A percentile compares a stretch with the other conserved stretches of the same genome.
phyloP scores from a whole-genome alignment of 2,113 vertebrate species.

The Eleginops maclovinus region DNA sequence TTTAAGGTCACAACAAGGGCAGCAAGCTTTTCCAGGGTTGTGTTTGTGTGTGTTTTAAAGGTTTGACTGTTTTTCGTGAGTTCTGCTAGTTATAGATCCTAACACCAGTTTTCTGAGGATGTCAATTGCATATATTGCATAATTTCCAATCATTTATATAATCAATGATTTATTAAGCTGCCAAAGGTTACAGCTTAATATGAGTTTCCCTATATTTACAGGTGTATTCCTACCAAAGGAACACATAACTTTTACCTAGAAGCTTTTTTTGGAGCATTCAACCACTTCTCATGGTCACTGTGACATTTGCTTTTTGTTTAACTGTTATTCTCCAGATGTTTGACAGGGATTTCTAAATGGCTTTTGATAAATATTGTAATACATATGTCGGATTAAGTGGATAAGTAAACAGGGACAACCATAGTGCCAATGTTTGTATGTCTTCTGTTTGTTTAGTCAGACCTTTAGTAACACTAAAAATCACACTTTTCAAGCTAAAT shows the following conservation, averaged over 20 bases:
- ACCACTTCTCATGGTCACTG: background rate
- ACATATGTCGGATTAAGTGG: background rate
- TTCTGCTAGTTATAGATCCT: background rate
- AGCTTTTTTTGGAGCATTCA: background rate
- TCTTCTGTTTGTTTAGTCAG: background rate
- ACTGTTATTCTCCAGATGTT: background rate
- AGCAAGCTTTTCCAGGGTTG: background rate
- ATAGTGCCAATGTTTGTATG: background rate
- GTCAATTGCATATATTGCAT: background rate
- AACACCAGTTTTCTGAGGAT: no score
- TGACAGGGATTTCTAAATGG: background rate
- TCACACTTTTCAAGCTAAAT: no score
- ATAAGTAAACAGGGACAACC: background rate
- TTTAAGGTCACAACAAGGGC: background rate
- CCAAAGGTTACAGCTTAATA: background rate
- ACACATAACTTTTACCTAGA: background rate
- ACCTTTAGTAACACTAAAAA: background rate
- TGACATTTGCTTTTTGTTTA: background rate
- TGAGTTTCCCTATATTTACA: no score
- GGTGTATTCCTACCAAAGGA: no score
- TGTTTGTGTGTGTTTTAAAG: background rate
- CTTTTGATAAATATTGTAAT: no score
- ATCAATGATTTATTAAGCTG: no score
- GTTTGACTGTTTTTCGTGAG: background rate
- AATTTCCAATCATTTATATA: background rate